Evolutionary conservation across 2,888 invertebrate genomes (phyloP).

Genomic region (Pandemis corylana): DNA sequence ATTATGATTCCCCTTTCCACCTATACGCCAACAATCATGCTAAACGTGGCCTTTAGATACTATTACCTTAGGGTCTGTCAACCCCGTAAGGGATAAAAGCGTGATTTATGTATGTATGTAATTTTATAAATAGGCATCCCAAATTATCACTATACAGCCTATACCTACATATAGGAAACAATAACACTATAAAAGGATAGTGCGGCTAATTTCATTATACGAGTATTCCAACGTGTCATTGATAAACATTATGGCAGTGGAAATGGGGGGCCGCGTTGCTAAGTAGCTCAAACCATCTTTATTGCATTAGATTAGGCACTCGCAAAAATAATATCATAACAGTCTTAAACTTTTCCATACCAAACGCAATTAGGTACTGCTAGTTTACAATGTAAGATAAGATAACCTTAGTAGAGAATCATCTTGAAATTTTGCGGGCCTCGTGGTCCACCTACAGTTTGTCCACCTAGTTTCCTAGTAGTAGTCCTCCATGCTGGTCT

Average conservation of each 20-base stretch:
- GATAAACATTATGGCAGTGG: constrained; percentile 16
- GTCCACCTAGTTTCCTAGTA: too few species aligned
- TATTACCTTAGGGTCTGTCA: too few species aligned
- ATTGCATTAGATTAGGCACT: constrained; percentile 11
- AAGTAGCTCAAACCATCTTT: constrained; percentile 16
- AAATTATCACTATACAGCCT: too few species aligned
- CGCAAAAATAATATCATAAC: constrained; percentile 19
- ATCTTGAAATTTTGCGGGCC: not conserved
- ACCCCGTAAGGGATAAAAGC: too few species aligned
- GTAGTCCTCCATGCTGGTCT: too few species aligned
- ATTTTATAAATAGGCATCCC: too few species aligned
- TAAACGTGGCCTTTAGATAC: too few species aligned
- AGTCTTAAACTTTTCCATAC: constrained; percentile 24
- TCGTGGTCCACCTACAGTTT: too few species aligned
- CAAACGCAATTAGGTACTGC: not conserved
- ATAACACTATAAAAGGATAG: not conserved
- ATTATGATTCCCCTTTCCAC: too few species aligned
- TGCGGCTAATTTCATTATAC: not conserved
- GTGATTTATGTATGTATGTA: too few species aligned
- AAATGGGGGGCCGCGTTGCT: not conserved
- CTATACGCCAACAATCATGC: too few species aligned
- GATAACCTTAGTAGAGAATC: not conserved
- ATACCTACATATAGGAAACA: too few species aligned
- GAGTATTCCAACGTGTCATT: not conserved
- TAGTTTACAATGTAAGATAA: constrained; percentile 11